phyloP scores from a whole-genome alignment of 2,888 invertebrate genomes.

The Loripinus fragilis region DNA sequence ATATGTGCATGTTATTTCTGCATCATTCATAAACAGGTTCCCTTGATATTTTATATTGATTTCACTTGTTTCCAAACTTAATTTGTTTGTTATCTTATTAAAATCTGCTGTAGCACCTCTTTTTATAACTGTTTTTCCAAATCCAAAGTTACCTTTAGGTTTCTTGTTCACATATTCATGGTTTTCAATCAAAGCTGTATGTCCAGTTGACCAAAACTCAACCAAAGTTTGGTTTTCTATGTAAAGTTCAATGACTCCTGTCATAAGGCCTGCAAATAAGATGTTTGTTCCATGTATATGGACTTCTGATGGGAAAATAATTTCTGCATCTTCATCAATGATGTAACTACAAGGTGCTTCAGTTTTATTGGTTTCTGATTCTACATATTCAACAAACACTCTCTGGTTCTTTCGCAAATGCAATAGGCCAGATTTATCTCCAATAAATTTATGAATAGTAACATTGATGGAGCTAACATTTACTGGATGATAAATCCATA shows the following conservation, averaged over 20 bases:
- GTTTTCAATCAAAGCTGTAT: conserved; percentile 69
- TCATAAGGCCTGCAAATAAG: conserved; percentile 67
- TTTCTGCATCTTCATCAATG: conserved; percentile 67
- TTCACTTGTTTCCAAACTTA: conserved; percentile 62
- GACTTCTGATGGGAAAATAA: conserved; percentile 70
- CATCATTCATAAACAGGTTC: conserved; percentile 71
- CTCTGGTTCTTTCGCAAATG: conserved; percentile 67
- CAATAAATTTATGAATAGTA: conserved; percentile 70
- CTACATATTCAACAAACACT: conserved; percentile 70
- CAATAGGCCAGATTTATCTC: conserved; percentile 72
- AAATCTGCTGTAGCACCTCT: conserved; percentile 64
- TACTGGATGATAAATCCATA: conserved; percentile 68
- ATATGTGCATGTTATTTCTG: conserved; percentile 66
- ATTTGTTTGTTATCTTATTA: conserved; percentile 23
- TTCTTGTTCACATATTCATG: conserved; percentile 60
- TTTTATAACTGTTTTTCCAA: conserved; percentile 67
- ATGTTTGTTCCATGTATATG: conserved; percentile 74
- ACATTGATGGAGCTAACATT: conserved; percentile 53
- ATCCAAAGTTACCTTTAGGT: conserved; percentile 66
- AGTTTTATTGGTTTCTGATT: conserved; percentile 69
- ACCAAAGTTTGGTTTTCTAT: conserved; percentile 63
- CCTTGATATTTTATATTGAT: conserved; percentile 71
- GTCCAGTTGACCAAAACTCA: conserved; percentile 69
- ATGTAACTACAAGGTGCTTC: conserved; percentile 75
- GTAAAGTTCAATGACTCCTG: conserved; percentile 67